These are phyloP conservation scores for Echinometra lucunter DNA, from an alignment of 53 echinoderm and acorn worm genomes.

Conservation along the genomic window DNA sequence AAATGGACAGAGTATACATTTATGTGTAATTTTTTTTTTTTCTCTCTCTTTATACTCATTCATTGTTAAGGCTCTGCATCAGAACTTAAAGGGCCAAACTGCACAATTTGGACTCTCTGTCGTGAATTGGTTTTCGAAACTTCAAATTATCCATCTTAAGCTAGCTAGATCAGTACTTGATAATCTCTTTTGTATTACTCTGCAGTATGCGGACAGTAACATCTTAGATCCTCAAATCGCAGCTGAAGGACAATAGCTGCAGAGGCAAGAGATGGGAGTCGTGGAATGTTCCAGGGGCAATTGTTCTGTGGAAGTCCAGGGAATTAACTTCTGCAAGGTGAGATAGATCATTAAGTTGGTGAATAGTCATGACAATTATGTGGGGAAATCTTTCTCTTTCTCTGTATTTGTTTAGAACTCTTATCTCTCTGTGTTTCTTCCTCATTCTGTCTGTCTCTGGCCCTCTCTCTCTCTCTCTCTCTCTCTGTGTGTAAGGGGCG, in stretches of 20 bases:
- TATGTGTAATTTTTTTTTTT: too few relatives aligned
- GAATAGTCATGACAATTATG: neutral
- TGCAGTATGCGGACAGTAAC: neutral
- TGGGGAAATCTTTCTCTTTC: neutral
- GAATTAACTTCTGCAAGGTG: constrained; percentile 23
- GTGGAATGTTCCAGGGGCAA: neutral
- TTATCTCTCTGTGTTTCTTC: neutral
- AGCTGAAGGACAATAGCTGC: neutral
- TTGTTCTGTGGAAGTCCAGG: neutral
- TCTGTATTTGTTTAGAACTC: too few relatives aligned
- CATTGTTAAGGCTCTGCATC: too few relatives aligned
- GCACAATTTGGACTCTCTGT: too few relatives aligned
- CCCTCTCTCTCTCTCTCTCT: neutral
- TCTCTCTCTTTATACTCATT: too few relatives aligned
- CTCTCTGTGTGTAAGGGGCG: too few relatives aligned
- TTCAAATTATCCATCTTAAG: neutral
- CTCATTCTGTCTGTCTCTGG: neutral
- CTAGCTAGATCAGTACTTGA: neutral
- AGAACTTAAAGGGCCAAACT: too few relatives aligned
- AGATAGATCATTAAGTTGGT: neutral
- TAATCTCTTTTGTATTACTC: constrained; percentile 3
- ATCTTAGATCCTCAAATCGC: constrained; percentile 2
- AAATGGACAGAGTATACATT: too few relatives aligned
- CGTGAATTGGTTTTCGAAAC: too few relatives aligned
- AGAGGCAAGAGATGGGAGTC: neutral